A percentile compares a stretch with the other conserved stretches of the same genome.
phyloP scores from a whole-genome alignment of 2,797 vertebrate genomes.

The Psittacula echo region DNA sequence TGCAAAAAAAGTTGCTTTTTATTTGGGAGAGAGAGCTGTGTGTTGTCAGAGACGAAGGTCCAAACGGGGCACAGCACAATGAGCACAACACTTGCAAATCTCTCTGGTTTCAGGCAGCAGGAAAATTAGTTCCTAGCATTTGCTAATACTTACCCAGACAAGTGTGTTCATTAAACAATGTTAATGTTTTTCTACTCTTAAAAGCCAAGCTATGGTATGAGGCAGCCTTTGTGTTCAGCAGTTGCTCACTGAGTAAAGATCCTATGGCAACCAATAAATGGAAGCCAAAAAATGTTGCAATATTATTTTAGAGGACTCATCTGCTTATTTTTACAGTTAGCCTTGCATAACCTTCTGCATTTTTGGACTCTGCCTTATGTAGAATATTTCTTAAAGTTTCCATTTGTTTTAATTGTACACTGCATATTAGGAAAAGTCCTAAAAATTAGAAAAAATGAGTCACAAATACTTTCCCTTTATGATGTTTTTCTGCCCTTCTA shows the following conservation, averaged over 20 bases:
- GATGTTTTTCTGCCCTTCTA: constrained; percentile 62
- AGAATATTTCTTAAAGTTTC: constrained; percentile 77
- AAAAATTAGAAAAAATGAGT: constrained; percentile 67
- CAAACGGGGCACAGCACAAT: not conserved
- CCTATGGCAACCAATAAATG: constrained; percentile 68
- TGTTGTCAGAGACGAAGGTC: constrained; percentile 4
- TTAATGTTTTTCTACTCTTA: constrained; percentile 47
- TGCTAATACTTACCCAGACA: constrained; percentile 28
- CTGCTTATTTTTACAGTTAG: constrained; percentile 80
- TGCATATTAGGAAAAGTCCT: constrained; percentile 63
- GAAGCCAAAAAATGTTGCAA: constrained; percentile 77
- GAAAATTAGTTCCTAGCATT: constrained; percentile 37
- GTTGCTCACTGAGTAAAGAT: constrained; percentile 64
- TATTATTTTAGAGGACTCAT: constrained; percentile 78
- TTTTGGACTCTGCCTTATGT: constrained; percentile 77
- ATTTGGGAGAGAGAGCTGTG: not conserved
- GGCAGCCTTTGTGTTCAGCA: constrained; percentile 54
- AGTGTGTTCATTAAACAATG: constrained; percentile 56
- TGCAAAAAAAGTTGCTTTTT: constrained; percentile 9
- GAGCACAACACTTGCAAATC: constrained; percentile 35
- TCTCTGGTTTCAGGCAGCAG: constrained; percentile 11
- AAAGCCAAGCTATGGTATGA: constrained; percentile 61
- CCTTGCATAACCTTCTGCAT: constrained; percentile 78
- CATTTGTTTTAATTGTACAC: constrained; percentile 69
- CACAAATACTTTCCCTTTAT: constrained; percentile 63